Conservation (phyloP, 2,113 vertebrate genomes). For the Hylia prasina region DNA sequence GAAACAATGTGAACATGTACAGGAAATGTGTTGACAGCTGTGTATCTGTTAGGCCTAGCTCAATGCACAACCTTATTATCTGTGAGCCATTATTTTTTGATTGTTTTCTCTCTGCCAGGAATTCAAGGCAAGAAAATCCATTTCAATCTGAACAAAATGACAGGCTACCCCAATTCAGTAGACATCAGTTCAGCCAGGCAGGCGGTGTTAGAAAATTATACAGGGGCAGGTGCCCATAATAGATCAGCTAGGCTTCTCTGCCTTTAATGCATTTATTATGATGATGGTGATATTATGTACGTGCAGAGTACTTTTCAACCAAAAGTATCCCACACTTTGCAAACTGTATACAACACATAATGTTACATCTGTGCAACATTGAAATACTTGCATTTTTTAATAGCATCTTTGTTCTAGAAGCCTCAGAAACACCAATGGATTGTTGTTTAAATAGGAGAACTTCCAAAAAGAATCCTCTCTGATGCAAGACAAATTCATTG, state of each 20-base stretch:
- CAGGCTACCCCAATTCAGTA: neutral
- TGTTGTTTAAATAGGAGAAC: neutral
- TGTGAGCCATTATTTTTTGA: neutral
- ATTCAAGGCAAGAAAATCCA: slow-evolving; percentile 32
- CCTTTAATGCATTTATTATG: neutral
- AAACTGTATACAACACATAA: neutral
- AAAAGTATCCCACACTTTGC: neutral
- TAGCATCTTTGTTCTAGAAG: neutral
- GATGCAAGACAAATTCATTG: neutral
- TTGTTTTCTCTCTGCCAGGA: slow-evolving; percentile 16
- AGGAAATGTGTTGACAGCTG: neutral
- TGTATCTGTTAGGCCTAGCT: neutral
- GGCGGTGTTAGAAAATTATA: slow-evolving; percentile 1
- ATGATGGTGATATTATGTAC: neutral
- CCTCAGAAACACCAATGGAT: neutral
- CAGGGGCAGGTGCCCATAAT: neutral
- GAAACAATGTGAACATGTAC: neutral
- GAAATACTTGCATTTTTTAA: neutral
- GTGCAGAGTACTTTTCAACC: neutral
- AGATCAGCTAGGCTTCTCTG: neutral
- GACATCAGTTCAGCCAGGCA: neutral
- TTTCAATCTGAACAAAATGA: slow-evolving; percentile 27
- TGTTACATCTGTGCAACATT: neutral
- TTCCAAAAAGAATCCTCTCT: neutral
- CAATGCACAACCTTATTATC: neutral